These are phyloP conservation scores for Holacanthus passer DNA, from an alignment of 2,113 vertebrate species.

Conservation along the genomic window DNA sequence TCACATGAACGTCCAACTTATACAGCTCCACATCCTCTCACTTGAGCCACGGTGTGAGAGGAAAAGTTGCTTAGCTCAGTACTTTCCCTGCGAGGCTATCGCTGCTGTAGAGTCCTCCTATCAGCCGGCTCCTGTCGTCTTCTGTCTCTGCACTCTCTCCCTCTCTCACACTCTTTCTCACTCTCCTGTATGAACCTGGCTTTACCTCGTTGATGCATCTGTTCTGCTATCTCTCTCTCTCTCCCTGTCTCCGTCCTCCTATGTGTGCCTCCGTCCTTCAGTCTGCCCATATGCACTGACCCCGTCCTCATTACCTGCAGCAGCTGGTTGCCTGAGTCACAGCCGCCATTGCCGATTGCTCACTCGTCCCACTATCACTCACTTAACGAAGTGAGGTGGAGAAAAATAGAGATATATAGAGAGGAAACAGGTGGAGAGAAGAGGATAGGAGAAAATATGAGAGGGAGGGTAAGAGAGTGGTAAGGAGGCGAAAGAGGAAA, in stretches of 20 bases:
- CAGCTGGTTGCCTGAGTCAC: conserved; percentile 73
- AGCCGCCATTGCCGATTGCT: conserved; percentile 74
- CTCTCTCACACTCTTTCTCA: conserved; percentile 12
- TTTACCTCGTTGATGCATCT: conserved; percentile 48
- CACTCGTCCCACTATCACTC: conserved; percentile 59
- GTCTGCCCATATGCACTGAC: conserved; percentile 69
- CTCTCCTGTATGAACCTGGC: conserved; percentile 41
- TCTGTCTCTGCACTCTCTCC: conserved; percentile 31
- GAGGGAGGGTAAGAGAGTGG: conserved; percentile 20
- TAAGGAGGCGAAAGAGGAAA: conserved; percentile 7
- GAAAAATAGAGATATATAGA: conserved; percentile 12
- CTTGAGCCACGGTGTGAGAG: conserved; percentile 21
- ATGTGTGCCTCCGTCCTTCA: conserved; percentile 57
- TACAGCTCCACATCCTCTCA: conserved; percentile 25
- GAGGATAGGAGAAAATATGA: conserved; percentile 20
- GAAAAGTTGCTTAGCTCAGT: conserved; percentile 69
- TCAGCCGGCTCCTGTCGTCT: conserved; percentile 62
- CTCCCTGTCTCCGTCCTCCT: conserved; percentile 37
- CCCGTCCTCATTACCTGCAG: conserved; percentile 82
- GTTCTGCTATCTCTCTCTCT: conserved; percentile 24
- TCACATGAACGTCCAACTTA: conserved; percentile 36
- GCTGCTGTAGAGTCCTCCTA: conserved; percentile 39
- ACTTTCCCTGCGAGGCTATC: conserved; percentile 46
- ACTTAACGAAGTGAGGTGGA: conserved; percentile 54
- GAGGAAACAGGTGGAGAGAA: conserved; percentile 43